phyloP scores from a whole-genome alignment of 92 coral and sea anemone genomes.

The Phenganax marumi region DNA sequence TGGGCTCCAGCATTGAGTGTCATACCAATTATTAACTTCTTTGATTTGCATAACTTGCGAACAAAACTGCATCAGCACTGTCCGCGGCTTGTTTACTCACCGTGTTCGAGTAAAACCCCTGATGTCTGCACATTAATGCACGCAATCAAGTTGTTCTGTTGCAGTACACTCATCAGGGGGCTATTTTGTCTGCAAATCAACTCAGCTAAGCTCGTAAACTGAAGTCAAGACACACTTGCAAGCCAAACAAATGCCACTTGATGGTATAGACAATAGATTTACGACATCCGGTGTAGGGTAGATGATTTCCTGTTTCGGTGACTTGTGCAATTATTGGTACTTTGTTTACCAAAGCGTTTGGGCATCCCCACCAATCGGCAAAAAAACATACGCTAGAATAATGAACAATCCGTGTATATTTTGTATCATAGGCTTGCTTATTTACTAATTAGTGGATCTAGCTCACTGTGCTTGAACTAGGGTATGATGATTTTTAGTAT shows the following conservation, averaged over 20 bases:
- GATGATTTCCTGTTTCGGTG: slow-evolving; percentile 7
- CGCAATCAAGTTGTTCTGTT: neutral
- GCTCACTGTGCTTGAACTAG: too few species aligned
- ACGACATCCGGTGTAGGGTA: neutral
- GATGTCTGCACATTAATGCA: neutral
- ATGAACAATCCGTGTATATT: neutral
- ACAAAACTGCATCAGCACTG: too few species aligned
- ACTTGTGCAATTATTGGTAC: neutral
- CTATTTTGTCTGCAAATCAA: neutral
- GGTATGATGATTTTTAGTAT: too few species aligned
- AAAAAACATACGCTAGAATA: neutral
- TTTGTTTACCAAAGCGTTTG: neutral
- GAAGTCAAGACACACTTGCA: neutral
- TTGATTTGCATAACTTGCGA: neutral
- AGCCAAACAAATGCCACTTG: slow-evolving; percentile 6
- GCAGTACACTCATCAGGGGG: neutral
- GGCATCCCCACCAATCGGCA: neutral
- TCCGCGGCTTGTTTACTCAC: neutral
- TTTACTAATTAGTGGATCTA: too few species aligned
- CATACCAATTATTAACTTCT: neutral
- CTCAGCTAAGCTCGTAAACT: neutral
- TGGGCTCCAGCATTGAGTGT: neutral
- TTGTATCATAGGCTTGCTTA: neutral
- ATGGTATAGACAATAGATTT: neutral
- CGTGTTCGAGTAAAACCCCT: neutral